Percentiles rank a stretch among this genome's conserved stretches.
Conservation (phyloP, 2,797 vertebrate genomes). For the Tympanoctomys barrerae region DNA sequence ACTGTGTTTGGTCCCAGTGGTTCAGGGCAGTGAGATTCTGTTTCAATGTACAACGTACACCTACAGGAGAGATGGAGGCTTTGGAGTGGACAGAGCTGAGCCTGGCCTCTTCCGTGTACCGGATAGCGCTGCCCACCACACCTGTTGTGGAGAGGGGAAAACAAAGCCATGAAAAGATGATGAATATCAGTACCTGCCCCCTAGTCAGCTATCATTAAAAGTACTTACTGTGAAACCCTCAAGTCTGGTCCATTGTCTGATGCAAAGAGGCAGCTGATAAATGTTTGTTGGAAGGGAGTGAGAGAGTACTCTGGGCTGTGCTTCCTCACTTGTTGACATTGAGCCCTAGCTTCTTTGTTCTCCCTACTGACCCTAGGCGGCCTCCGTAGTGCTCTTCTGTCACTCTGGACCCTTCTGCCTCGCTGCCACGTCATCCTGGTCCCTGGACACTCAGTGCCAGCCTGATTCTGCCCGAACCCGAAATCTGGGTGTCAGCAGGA, state of each 20-base stretch:
- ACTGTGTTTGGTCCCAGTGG: background rate
- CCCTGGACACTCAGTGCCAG: background rate
- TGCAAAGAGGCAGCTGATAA: background rate
- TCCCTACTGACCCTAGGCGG: background rate
- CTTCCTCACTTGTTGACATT: background rate
- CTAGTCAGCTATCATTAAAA: background rate
- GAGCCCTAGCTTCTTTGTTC: background rate
- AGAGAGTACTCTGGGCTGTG: background rate
- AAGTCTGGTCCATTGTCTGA: background rate
- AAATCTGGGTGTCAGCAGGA: fast-evolving
- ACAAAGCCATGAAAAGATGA: background rate
- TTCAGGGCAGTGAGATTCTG: too few relatives aligned
- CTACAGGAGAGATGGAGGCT: background rate
- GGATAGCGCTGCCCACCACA: background rate
- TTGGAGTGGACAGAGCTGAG: background rate
- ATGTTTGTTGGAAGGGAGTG: background rate
- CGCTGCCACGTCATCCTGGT: background rate
- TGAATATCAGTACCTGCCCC: background rate
- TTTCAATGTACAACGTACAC: background rate
- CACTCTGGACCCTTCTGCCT: background rate
- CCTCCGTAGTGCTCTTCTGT: background rate
- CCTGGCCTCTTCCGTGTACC: background rate
- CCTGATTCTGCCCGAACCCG: fast-evolving
- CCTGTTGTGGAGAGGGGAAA: background rate
- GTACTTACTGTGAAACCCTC: background rate